These are phyloP conservation scores for Lethrus apterus DNA, from an alignment of 1,140 invertebrate species.

Conservation along the genomic window DNA sequence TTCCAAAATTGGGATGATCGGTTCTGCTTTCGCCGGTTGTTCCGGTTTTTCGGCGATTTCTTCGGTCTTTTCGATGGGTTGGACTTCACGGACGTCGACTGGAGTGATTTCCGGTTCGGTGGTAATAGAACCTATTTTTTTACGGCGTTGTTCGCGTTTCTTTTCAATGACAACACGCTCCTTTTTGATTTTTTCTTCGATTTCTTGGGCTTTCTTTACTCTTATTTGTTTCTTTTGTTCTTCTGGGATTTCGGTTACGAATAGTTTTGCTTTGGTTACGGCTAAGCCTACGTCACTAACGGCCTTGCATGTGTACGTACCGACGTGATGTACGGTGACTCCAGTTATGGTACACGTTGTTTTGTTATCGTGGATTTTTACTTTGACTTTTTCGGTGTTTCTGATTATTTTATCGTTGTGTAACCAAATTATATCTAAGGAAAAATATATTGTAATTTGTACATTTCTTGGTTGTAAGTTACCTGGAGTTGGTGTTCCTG, in stretches of 20 bases:
- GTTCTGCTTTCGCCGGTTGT: constrained; percentile 45
- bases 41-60: constrained; percentile 35
- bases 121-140: constrained; percentile 34
- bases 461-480: constrained; percentile 28
- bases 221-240: constrained; percentile 36
- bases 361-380: constrained; percentile 66
- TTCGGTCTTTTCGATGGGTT: constrained; percentile 43
- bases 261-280: constrained; percentile 71
- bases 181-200: constrained; percentile 48
- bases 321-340: constrained; percentile 63
- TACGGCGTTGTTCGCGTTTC: constrained; percentile 38
- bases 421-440: constrained; percentile 80
- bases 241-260: constrained; percentile 48
- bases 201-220: constrained; percentile 47
- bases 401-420: constrained; percentile 74
- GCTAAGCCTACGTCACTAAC: constrained; percentile 73
- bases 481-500: constrained; percentile 81
- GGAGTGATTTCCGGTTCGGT: constrained; percentile 46
- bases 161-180: constrained; percentile 49
- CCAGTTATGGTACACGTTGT: constrained; percentile 64
- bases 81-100: constrained; percentile 45
- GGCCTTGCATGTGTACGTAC: constrained; percentile 80
- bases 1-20: constrained; percentile 50
- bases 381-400: constrained; percentile 60
- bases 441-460: constrained; percentile 14